Base-by-base conservation (phyloP, 2,113 vertebrate genomes). In the Mirounga angustirostris region DNA sequence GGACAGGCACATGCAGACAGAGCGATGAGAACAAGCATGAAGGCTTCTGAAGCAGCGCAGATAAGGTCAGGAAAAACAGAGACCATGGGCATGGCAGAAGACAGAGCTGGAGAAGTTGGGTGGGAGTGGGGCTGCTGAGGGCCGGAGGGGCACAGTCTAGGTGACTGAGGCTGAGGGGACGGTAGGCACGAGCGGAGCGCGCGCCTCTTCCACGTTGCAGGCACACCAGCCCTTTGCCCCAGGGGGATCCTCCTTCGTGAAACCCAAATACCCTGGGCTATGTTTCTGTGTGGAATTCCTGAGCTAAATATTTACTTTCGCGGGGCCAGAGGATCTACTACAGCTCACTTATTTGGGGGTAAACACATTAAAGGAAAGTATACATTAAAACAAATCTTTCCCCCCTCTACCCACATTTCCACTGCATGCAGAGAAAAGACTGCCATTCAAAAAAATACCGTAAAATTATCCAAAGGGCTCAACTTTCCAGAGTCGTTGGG, bases 281-380 rank as follows among this genome's bases (percentile, higher is more conserved):
- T 3, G 61, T 92, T 97, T 94, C 92, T 65, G 13, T 76, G 61
- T 86, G 74, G 96, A 92, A 96, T 96, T 73, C 85, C 33, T 78
- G 80, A 96, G 87, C 81, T 97, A 98, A 97, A 96, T 96, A 97
- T 98, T 98, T 97, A 97, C 96, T 97, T 96, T 95, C 58, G 63
- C 54, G 33, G 65, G 95, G 92, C 87, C 90, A 91, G 82, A 94
- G 78, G 92, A 96, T 97, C 90, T 78, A 97, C 84, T 61, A 84
- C 95, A 94, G 96, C 63, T 85, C 90, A 92, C 89, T 96, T 98
- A 95, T 97, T 96, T 97, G 69, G 89, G 58, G 87, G 92, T 96
- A 98, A 96, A 96, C 80, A 97, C 63, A 96, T 96, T 92, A 95
- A 93, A 94, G 93, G 67, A 94, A 92, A 95, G 94, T 91, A 95